Percentiles rank a stretch among this genome's conserved stretches.
Conservation (phyloP, 2,888 invertebrate genomes). For the Aethes cnicana region DNA sequence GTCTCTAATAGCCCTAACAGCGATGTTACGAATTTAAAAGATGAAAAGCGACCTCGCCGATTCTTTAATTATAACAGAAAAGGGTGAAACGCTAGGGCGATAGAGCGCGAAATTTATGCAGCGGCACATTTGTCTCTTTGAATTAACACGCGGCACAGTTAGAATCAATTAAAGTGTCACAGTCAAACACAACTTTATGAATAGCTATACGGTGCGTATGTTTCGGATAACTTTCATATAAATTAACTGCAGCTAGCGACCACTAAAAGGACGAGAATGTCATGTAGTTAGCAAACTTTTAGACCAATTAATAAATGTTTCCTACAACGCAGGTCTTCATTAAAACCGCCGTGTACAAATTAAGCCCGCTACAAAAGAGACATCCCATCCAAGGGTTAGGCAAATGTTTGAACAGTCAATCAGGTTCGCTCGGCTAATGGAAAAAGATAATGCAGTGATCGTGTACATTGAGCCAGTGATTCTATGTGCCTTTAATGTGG, state of each 20-base stretch:
- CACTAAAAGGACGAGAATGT: too few species aligned
- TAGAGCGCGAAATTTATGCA: slow-evolving; percentile 39
- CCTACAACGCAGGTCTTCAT: too few species aligned
- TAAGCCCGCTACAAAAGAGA: slow-evolving; percentile 35
- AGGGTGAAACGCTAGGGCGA: slow-evolving; percentile 39
- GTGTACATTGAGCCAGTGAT: slow-evolving; percentile 47
- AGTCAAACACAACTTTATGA: slow-evolving; percentile 3
- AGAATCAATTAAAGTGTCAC: slow-evolving; percentile 25
- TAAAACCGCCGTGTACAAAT: slow-evolving; percentile 21
- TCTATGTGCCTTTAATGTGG: slow-evolving; percentile 67
- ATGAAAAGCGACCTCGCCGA: slow-evolving; percentile 47
- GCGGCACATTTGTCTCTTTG: slow-evolving; percentile 36
- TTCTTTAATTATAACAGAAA: slow-evolving; percentile 49
- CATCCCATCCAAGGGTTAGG: slow-evolving; percentile 40
- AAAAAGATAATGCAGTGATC: slow-evolving; percentile 70
- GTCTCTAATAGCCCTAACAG: slow-evolving; percentile 66
- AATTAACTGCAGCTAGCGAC: too few species aligned
- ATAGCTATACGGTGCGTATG: not conserved
- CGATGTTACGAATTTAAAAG: slow-evolving; percentile 43
- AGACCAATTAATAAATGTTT: too few species aligned
- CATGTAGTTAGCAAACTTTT: too few species aligned
- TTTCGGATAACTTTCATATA: too few species aligned
- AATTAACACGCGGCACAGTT: slow-evolving; percentile 25
- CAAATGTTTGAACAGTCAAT: slow-evolving; percentile 55
- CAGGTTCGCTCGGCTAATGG: slow-evolving; percentile 56